Conservation (phyloP, 2,797 vertebrate species). For the Phoxinus dragarum region DNA sequence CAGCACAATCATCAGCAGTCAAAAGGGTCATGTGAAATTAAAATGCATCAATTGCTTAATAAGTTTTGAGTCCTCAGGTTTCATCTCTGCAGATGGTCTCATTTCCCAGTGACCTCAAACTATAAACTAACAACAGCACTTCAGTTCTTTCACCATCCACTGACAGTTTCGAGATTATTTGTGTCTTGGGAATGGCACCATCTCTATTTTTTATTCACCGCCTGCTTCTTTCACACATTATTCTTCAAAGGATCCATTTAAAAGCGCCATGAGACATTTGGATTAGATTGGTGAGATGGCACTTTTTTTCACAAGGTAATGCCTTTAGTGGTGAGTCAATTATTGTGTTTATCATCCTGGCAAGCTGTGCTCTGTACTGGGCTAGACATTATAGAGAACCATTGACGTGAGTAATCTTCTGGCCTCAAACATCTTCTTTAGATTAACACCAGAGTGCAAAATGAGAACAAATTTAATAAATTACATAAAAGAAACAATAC, state of each 20-base stretch:
- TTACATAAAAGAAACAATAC: background rate
- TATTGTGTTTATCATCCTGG: conserved; percentile 33
- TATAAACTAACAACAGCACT: background rate
- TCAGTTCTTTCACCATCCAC: background rate
- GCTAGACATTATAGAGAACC: background rate
- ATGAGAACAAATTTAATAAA: background rate
- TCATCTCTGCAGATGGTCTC: conserved; percentile 5
- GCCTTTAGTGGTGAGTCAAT: conserved; percentile 27
- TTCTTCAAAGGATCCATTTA: conserved; percentile 10
- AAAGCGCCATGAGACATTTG: conserved; percentile 15
- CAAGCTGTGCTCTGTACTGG: conserved; percentile 21
- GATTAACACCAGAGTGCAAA: conserved; percentile 10
- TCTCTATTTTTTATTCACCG: conserved; percentile 2
- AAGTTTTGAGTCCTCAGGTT: conserved; percentile 8
- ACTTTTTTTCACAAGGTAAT: conserved; percentile 18
- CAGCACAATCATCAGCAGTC: background rate
- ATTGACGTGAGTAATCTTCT: conserved; percentile 3
- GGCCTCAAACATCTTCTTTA: background rate
- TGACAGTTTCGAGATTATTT: background rate
- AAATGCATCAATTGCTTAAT: background rate
- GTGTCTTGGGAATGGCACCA: background rate
- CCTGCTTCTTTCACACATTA: conserved; percentile 7
- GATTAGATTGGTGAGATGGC: conserved; percentile 34
- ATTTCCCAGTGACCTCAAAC: conserved; percentile 9
- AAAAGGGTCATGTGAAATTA: conserved; percentile 20